phyloP scores from a whole-genome alignment of 2,797 vertebrate species.

The Leuciscus waleckii region DNA sequence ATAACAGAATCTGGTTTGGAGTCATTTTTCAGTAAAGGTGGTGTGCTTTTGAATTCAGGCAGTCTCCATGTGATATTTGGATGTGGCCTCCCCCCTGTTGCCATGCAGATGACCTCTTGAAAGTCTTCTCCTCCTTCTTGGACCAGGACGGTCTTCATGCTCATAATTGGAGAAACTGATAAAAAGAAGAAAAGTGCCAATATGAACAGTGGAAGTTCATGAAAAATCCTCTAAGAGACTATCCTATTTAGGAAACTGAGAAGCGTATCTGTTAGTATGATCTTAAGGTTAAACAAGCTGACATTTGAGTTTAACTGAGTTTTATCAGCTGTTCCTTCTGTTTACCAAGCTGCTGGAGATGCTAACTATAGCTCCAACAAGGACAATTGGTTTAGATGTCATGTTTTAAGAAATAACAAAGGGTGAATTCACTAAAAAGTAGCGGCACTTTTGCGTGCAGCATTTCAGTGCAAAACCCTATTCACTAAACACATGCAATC shows the following conservation, averaged over 20 bases:
- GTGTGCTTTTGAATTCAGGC: conserved; percentile 47
- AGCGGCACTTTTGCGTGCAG: not conserved
- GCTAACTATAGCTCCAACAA: conserved; percentile 18
- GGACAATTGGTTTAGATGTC: not conserved
- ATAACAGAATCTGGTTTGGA: conserved; percentile 54
- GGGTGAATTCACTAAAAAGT: not conserved
- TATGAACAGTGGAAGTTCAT: not conserved
- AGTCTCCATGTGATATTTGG: conserved; percentile 72
- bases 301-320: not conserved
- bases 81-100: conserved; percentile 75
- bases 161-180: conserved; percentile 73
- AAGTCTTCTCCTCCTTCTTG: conserved; percentile 66
- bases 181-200: conserved; percentile 54
- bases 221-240: not conserved
- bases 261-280: not conserved
- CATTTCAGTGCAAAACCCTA: not conserved
- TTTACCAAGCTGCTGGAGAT: conserved; percentile 35
- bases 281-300: conserved; percentile 33
- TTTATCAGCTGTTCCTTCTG: conserved; percentile 24
- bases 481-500: not conserved
- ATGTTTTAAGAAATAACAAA: not conserved
- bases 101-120: conserved; percentile 76
- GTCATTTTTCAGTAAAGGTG: conserved; percentile 33
- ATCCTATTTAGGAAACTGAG: not conserved
- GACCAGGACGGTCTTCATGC: conserved; percentile 68